Conservation (phyloP, 2,113 vertebrate genomes). For the Clupea harengus region DNA sequence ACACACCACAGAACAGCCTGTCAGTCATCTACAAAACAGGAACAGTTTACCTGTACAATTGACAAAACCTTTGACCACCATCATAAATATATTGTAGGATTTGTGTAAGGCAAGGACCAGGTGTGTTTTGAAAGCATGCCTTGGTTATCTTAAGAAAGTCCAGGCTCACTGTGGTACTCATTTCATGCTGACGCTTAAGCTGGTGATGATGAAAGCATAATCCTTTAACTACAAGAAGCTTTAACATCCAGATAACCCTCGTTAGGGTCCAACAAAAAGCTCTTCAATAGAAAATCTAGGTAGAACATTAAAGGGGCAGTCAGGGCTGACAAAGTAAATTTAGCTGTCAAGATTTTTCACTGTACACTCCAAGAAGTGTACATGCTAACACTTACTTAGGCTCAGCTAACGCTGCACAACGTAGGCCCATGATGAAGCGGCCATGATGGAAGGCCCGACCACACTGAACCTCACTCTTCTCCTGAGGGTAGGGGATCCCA, state of each 20-base stretch:
- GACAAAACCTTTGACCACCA: neutral
- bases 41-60: neutral
- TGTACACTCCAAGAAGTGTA: neutral
- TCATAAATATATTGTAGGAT: neutral
- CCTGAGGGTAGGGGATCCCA: slow-evolving; percentile 85
- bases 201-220: neutral
- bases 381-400: slow-evolving; percentile 79
- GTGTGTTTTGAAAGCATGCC: neutral
- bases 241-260: neutral
- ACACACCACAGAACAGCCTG: slow-evolving; percentile 39
- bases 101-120: neutral
- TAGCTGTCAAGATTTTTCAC: neutral
- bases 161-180: neutral
- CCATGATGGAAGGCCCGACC: slow-evolving; percentile 93
- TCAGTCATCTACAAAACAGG: neutral
- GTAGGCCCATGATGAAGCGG: slow-evolving; percentile 91
- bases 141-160: neutral
- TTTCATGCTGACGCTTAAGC: neutral
- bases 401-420: slow-evolving; percentile 82
- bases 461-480: slow-evolving; percentile 66
- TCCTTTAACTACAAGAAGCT: too few species aligned
- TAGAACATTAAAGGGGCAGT: neutral
- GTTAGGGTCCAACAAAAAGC: neutral
- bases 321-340: neutral
- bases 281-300: neutral